Conservation (phyloP, 2,113 vertebrate genomes). For the Dolichallabes microphthalmus region DNA sequence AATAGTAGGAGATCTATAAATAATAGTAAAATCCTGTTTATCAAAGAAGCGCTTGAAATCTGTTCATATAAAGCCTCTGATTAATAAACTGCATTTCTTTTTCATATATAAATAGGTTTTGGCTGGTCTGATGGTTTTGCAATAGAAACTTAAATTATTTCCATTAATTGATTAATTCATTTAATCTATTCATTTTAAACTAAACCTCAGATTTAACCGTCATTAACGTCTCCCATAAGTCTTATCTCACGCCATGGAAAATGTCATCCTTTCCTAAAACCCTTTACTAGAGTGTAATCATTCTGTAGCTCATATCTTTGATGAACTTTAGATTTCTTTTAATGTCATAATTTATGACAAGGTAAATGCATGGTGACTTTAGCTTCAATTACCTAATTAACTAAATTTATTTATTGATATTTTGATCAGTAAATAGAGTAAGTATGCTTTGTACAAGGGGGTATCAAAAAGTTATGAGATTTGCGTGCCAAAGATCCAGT, state of each 20-base stretch:
- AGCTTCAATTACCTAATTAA: neutral
- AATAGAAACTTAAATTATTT: neutral
- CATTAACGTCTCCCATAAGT: neutral
- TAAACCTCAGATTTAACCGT: slow-evolving; percentile 20
- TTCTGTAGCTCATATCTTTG: neutral
- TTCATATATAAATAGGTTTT: neutral
- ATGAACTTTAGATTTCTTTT: neutral
- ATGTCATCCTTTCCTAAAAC: slow-evolving; percentile 8
- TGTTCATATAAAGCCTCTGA: neutral
- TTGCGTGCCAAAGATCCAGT: too few relatives aligned
- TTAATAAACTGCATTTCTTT: neutral
- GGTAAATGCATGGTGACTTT: slow-evolving; percentile 26
- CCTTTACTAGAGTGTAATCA: neutral
- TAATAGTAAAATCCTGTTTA: neutral
- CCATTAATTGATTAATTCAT: neutral
- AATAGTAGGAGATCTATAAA: too few relatives aligned
- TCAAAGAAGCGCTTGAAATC: slow-evolving; percentile 27
- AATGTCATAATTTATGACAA: neutral
- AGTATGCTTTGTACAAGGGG: too few relatives aligned
- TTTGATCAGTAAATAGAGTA: neutral
- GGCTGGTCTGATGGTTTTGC: slow-evolving; percentile 15
- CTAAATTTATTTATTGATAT: neutral
- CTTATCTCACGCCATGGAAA: neutral
- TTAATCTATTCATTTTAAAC: neutral
- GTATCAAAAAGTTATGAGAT: too few relatives aligned